Evolutionary conservation across 1,140 invertebrate genomes (phyloP), one percentile per base, ranked within the genome.

Genomic region (Drosophila nigromelanica): DNA sequence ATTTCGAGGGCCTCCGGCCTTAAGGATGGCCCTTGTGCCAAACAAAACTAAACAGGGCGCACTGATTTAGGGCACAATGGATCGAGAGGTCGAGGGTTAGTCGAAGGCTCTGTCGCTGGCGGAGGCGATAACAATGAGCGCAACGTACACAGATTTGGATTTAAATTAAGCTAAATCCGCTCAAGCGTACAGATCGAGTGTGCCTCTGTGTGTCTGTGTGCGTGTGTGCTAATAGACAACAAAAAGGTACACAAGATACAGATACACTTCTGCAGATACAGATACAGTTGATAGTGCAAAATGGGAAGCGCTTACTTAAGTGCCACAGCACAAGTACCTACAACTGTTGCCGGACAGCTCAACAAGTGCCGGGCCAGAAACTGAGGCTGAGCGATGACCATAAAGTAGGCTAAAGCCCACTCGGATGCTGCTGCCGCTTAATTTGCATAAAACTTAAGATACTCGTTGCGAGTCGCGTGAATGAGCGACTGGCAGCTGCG

Each of bases 121-220:
- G 2, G 21, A n/a, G 61, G 30, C 40, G 51, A 78, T 76, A 76
- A 80, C 76, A 76, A 77, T 67, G 75, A 70, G 55, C n/a, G 33
- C 40, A 35, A 56, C 66, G 60, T 73, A 75, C 80, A 83, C 50
- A 89, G 82, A 89, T 87, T 87, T 87, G 82, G 82, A 87, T 87
- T 87, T 87, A 87, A 87, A 87, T 87, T 87, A 87, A 87, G 83
- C 82, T 89, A 87, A 87, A 87, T 82, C 82, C 83, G 78, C 82
- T 86, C 78, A 87, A 76, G 82, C 74, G 71, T 66, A 73, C 52
- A 59, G 71, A 47, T 68, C 51, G 47, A 60, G 51, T 39, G 45
- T 50, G 59, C 63, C 43, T 18, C 47, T 54, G 59, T 73, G 42
- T 61, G 69, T 75, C 43, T 60, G 61, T 60, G 76, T 64, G 75